These are phyloP conservation scores for Ennomos erosarius DNA, from an alignment of 2,888 invertebrate species.

Conservation along the genomic window DNA sequence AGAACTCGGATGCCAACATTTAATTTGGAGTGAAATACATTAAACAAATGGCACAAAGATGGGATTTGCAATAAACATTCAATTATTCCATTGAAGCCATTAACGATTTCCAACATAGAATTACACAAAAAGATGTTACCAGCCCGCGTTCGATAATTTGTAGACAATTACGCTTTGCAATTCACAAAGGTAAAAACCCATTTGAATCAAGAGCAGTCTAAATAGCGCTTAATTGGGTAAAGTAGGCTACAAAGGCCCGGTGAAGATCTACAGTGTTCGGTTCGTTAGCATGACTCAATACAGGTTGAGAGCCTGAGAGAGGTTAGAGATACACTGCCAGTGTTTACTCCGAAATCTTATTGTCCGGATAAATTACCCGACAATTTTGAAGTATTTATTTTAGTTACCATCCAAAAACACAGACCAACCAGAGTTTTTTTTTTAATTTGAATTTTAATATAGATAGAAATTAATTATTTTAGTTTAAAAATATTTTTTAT, in stretches of 20 bases:
- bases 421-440: no score
- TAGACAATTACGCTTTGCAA: constrained; percentile 31
- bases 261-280: constrained; percentile 33
- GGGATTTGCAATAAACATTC: no score
- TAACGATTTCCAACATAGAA: constrained; percentile 19
- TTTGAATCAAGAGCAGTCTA: constrained; percentile 31
- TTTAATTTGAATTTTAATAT: no score
- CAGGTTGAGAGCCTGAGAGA: constrained; percentile 27
- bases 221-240: constrained; percentile 39
- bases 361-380: no score
- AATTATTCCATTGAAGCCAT: constrained; percentile 1
- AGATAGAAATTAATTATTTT: no score
- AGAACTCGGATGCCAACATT: no score
- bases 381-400: no score
- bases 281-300: constrained; percentile 41
- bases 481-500: no score
- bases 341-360: constrained; percentile 12
- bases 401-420: no score
- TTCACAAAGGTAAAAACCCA: constrained; percentile 32
- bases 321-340: constrained; percentile 4
- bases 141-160: constrained; percentile 17
- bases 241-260: constrained; percentile 36
- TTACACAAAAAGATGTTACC: constrained; percentile 22
- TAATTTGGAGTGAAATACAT: no score
- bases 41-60: no score